phyloP scores from a whole-genome alignment of 2,888 invertebrate species.

The Brachylomia viminalis region DNA sequence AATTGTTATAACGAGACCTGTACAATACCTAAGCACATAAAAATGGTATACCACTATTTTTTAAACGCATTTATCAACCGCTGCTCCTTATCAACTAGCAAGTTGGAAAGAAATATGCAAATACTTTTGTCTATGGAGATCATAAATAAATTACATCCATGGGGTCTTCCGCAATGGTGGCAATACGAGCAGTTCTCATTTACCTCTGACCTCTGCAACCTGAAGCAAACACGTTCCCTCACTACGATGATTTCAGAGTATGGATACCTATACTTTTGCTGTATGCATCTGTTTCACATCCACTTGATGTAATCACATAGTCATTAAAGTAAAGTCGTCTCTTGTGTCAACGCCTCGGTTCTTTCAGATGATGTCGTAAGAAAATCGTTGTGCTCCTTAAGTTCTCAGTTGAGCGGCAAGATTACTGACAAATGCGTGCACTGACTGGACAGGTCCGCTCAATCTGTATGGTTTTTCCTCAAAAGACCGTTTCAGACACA shows the following conservation, averaged over 20 bases:
- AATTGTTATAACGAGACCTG: not conserved
- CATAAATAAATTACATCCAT: not conserved
- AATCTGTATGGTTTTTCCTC: too few species aligned
- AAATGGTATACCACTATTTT: not conserved
- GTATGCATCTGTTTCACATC: not conserved
- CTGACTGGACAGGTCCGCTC: too few species aligned
- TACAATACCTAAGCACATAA: not conserved
- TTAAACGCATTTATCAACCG: not conserved
- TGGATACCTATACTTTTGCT: not conserved
- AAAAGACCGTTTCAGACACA: too few species aligned
- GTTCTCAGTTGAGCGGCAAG: too few species aligned
- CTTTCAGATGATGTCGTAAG: not conserved
- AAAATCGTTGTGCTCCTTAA: too few species aligned
- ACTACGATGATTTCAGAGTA: not conserved
- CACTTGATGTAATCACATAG: not conserved
- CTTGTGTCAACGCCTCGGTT: not conserved
- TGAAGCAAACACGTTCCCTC: not conserved
- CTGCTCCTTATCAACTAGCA: not conserved
- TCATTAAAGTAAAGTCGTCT: not conserved
- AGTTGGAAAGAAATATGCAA: not conserved
- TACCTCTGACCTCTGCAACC: slow-evolving; percentile 5
- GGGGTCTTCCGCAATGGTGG: not conserved
- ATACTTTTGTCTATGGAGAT: not conserved
- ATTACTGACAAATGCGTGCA: too few species aligned
- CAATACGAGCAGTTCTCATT: not conserved